phyloP scores from a whole-genome alignment of 1,140 invertebrate genomes.

The Bathynomus jamesi region DNA sequence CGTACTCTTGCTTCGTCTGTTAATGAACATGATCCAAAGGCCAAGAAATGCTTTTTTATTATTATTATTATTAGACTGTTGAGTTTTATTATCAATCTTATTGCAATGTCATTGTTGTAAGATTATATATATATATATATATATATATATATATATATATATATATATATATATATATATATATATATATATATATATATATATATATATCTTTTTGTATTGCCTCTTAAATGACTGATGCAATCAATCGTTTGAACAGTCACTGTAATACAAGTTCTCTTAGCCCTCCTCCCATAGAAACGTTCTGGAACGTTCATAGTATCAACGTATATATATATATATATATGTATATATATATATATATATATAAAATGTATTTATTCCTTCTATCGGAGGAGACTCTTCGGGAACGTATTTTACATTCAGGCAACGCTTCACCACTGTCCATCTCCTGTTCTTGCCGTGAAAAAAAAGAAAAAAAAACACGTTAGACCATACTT shows the following conservation, averaged over 20 bases:
- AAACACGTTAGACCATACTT: no score
- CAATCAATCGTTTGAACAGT: no score
- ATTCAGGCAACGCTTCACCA: no score
- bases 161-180: slow-evolving; percentile 35
- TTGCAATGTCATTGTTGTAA: slow-evolving; percentile 23
- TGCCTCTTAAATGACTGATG: slow-evolving; percentile 27
- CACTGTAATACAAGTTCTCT: no score
- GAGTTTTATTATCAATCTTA: background rate
- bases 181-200: slow-evolving; percentile 36
- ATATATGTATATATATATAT: slow-evolving; percentile 7
- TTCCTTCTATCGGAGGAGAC: background rate
- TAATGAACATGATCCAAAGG: background rate
- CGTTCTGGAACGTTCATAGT: slow-evolving; percentile 32
- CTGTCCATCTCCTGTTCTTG: no score
- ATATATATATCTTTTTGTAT: slow-evolving; percentile 35
- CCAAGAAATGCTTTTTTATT: no score
- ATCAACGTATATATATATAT: slow-evolving; percentile 31
- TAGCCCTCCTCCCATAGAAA: no score
- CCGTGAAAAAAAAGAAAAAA: no score
- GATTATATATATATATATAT: slow-evolving; percentile 38
- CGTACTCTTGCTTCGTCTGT: background rate
- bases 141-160: slow-evolving; percentile 36
- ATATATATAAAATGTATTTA: background rate
- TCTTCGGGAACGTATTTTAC: no score
- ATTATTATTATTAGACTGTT: background rate